These are phyloP conservation scores for Agapetus fuscipes DNA, from an alignment of 2,888 invertebrate species.

Conservation along the genomic window DNA sequence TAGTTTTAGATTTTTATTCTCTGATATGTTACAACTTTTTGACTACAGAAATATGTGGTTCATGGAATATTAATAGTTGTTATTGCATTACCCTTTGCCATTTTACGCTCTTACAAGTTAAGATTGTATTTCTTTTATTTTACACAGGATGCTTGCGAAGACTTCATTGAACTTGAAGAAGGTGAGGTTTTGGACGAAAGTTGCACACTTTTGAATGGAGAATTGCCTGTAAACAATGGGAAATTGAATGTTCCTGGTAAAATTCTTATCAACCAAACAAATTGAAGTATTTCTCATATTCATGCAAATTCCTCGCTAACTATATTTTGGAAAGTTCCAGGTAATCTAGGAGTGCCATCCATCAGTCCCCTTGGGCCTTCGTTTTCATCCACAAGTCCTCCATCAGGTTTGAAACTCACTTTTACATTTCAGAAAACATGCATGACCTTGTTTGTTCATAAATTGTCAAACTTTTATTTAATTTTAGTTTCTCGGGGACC, in stretches of 20 bases:
- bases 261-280: conserved; percentile 9
- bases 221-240: conserved; percentile 26
- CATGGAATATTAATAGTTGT: no score
- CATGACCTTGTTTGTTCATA: not conserved
- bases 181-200: conserved; percentile 38
- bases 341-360: conserved; percentile 22
- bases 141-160: conserved; percentile 38
- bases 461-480: not conserved
- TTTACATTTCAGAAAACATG: not conserved
- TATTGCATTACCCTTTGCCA: no score
- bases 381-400: conserved; percentile 50
- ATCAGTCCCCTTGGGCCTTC: conserved; percentile 32
- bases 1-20: no score
- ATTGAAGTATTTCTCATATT: not conserved
- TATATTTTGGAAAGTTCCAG: conserved; percentile 4
- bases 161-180: conserved; percentile 35
- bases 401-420: conserved; percentile 35
- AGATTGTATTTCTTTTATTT: conserved; percentile 2
- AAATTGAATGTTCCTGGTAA: conserved; percentile 34
- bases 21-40: no score
- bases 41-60: no score
- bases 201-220: conserved; percentile 40
- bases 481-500: conserved; percentile 31
- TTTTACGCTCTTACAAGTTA: no score
- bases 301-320: no score